Conservation (phyloP, 2,888 invertebrate species). For the Hydroisotoma schaefferi region DNA sequence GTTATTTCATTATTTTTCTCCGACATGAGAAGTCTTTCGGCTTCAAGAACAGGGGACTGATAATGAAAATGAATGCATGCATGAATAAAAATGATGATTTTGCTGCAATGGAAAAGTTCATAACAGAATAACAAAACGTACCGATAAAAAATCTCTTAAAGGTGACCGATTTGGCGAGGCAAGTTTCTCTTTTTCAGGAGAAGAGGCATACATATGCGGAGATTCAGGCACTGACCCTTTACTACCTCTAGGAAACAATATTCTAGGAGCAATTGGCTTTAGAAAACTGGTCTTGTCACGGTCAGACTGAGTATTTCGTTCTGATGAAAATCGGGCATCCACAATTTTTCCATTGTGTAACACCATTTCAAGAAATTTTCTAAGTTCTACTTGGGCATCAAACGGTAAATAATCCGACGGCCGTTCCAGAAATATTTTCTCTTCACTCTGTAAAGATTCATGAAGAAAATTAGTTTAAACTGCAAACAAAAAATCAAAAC, state of each 20-base stretch:
- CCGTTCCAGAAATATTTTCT: conserved; percentile 17
- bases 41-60: conserved; percentile 15
- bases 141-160: conserved; percentile 5
- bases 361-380: conserved; percentile 21
- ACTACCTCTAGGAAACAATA: conserved; percentile 7
- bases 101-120: not conserved
- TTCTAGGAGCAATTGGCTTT: conserved; percentile 2
- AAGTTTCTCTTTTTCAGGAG: conserved; percentile 14
- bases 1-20: conserved; percentile 20
- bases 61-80: not conserved
- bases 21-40: conserved; percentile 10
- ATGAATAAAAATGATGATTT: not conserved
- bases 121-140: not conserved
- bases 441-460: conserved; percentile 14
- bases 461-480: not conserved
- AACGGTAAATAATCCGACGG: conserved; percentile 14
- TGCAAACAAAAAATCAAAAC: not conserved
- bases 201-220: conserved; percentile 25
- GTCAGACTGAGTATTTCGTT: not conserved
- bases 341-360: conserved; percentile 25
- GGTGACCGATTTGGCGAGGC: conserved; percentile 1
- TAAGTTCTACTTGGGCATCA: conserved; percentile 19
- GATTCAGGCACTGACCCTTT: conserved; percentile 17
- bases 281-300: not conserved
- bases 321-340: not conserved